Evolutionary conservation across 2,113 vertebrate species (phyloP).

Genomic region (Paraplagusia blochii): DNA sequence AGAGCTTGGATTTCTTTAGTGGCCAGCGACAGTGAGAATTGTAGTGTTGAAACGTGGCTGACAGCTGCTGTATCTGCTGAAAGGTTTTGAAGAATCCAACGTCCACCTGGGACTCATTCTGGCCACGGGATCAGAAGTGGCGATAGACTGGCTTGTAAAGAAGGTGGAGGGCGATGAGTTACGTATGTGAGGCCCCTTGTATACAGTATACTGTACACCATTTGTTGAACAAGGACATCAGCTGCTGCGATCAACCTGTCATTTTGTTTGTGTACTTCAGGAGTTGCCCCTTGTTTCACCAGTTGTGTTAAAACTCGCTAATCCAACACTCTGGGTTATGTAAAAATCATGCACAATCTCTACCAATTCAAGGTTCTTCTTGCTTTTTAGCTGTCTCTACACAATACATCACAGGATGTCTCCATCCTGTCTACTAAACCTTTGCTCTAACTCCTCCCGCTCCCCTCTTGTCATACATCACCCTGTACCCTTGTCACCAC

Average conservation of each 20-base stretch:
- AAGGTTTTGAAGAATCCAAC: constrained; percentile 38
- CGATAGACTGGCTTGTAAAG: constrained; percentile 20
- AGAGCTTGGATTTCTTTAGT: constrained; percentile 45
- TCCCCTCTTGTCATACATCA: not conserved
- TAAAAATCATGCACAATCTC: too few species aligned
- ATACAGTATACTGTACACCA: not conserved
- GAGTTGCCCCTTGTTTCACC: too few species aligned
- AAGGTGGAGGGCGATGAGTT: constrained; percentile 27
- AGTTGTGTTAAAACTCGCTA: too few species aligned
- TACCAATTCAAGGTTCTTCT: too few species aligned
- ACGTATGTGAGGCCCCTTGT: constrained; percentile 17
- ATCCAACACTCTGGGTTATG: too few species aligned
- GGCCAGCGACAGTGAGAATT: constrained; percentile 15
- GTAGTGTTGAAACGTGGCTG: constrained; percentile 33
- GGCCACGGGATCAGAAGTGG: constrained; percentile 38
- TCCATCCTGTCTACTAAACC: too few species aligned
- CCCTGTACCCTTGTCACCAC: too few species aligned
- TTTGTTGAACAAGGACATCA: constrained; percentile 10
- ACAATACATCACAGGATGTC: too few species aligned
- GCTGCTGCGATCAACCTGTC: constrained; percentile 17
- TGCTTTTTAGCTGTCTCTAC: too few species aligned
- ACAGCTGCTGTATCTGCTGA: constrained; percentile 64
- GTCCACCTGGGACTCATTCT: constrained; percentile 43
- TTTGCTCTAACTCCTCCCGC: too few species aligned
- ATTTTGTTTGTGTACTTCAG: too few species aligned